Evolutionary conservation across 2,888 invertebrate genomes (phyloP).

Genomic region (Strigamia maritima): DNA sequence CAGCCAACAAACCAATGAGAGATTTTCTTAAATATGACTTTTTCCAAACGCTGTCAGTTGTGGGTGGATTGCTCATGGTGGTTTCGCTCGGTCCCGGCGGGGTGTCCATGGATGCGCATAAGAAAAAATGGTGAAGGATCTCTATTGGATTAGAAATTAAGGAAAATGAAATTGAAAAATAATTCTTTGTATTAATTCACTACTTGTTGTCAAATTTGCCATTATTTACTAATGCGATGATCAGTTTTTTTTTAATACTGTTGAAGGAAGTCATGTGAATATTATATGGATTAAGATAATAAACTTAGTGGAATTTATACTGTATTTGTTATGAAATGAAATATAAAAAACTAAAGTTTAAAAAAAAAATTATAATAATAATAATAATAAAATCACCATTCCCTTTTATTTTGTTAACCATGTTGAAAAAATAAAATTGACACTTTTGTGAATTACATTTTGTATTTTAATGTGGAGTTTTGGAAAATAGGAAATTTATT

Average conservation of each 20-base stretch:
- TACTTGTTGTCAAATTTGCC: no score
- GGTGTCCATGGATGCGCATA: slow-evolving; percentile 99
- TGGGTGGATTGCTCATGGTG: slow-evolving; percentile 97
- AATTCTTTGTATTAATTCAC: no score
- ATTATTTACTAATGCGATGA: no score
- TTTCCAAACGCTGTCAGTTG: slow-evolving; percentile 94
- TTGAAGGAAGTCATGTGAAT: no score
- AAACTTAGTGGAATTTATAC: no score
- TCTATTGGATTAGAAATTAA: neutral
- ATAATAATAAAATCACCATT: neutral
- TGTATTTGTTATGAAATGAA: neutral
- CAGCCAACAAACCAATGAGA: slow-evolving; percentile 88
- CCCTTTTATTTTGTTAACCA: neutral
- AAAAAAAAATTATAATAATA: neutral
- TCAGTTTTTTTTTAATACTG: no score
- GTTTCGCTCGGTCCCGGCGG: slow-evolving; percentile 97
- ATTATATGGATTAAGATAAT: no score
- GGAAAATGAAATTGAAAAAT: neutral
- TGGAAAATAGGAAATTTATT: no score
- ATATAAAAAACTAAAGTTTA: neutral
- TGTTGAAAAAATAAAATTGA: neutral
- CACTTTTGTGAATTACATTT: neutral
- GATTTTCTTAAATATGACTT: slow-evolving; percentile 99
- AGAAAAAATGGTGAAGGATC: slow-evolving; percentile 83
- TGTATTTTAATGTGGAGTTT: neutral